Evolutionary conservation across 2,888 invertebrate species (phyloP), one percentile per base, ranked within the genome.

Genomic region (Cerastis leucographa): DNA sequence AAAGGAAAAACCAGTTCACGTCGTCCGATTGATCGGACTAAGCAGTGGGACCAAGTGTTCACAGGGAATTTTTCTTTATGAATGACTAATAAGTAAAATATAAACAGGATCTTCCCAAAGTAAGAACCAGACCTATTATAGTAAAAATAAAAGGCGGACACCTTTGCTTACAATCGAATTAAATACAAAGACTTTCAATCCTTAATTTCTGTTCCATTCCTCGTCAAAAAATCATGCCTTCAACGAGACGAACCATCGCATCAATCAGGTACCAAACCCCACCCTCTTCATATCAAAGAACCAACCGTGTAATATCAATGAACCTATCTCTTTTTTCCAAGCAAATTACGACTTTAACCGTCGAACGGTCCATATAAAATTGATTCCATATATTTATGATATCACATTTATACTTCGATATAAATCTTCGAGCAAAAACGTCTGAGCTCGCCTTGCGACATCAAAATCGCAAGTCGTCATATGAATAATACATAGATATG

Each of bases 401-500:
- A 35, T 91, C 51, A 91, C 90, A 89, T 91, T 93, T 92, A 92
- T 91, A 89, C 89, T 82, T 78, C 78, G 90, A 90, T 91, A 90
- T 91, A 92, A 93, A 94, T 94, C 90, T 91, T 84, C 77, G 78
- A 85, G 91, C 92, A 94, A 95, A 94, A 94, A 94, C 93, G 76
- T 78, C 85, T 78, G 69, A 84, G 80, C 85, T 85, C 81, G 87
- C 85, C 89, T 95, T 95, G 90, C 95, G 90, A 95, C 94, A 95
- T 94, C 93, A 91, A 94, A 94, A 93, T 92, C 92, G 90, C 92
- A 91, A 92, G 93, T 94, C 92, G 91, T 93, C 92, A 88, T 90
- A 95, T 96, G 94, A 95, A 96, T 95, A 94, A 95, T 91, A 94
- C 94, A 95, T 94, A 87, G 88, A 89, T 93, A 92, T 93, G 93